Conservation (phyloP, 2,888 invertebrate genomes). For the Cancer borealis region DNA sequence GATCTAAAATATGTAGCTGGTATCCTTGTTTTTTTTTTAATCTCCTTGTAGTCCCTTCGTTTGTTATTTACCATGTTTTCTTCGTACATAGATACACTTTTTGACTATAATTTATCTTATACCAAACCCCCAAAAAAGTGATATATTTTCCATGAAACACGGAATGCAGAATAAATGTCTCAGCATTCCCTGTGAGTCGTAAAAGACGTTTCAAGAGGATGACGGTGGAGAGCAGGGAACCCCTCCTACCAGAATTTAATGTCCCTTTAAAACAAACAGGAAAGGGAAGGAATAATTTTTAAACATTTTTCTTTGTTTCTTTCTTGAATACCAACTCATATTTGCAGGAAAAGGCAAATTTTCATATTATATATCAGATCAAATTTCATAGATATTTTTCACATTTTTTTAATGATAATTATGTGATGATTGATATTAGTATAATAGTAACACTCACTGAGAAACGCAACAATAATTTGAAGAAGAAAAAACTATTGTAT, state of each 20-base stretch:
- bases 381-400: neutral
- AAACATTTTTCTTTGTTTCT: neutral
- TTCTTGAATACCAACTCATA: neutral
- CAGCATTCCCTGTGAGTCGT: neutral
- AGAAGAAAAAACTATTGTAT: neutral
- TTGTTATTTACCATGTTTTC: neutral
- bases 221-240: neutral
- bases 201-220: neutral
- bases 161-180: neutral
- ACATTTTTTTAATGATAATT: neutral
- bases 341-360: neutral
- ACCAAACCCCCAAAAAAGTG: neutral
- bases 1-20: too few species aligned
- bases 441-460: neutral
- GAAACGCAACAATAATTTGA: neutral
- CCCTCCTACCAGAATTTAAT: neutral
- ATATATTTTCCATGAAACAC: neutral
- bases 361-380: neutral
- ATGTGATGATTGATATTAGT: neutral
- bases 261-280: neutral
- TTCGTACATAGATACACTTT: neutral
- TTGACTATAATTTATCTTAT: neutral
- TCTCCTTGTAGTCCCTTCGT: too few species aligned
- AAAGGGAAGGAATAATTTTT: neutral
- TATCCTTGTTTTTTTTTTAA: neutral